phyloP scores from a whole-genome alignment of 2,113 vertebrate species.

The Melanotaenia duboulayi region DNA sequence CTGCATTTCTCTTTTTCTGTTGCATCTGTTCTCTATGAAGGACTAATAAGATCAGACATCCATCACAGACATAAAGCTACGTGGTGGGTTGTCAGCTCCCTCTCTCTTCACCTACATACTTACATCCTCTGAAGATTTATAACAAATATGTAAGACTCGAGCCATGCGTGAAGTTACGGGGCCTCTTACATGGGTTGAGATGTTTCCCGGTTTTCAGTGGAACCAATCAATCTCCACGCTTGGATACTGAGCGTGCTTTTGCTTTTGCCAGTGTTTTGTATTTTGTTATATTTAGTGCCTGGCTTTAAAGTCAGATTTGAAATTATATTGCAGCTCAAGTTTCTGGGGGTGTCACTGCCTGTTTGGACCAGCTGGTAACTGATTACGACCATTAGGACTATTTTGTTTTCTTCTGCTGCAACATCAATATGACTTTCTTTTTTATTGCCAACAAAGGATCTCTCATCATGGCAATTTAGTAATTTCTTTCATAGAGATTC shows the following conservation, averaged over 20 bases:
- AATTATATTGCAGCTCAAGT: not conserved
- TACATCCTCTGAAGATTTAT: conserved; percentile 9
- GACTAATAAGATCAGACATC: conserved; percentile 7
- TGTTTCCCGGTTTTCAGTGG: conserved; percentile 27
- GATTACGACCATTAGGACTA: not conserved
- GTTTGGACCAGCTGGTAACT: not conserved
- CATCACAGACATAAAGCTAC: conserved; percentile 13
- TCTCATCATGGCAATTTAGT: conserved; percentile 18
- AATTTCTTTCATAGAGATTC: conserved; percentile 14
- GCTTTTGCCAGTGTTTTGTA: conserved; percentile 6
- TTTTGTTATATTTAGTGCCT: conserved; percentile 1
- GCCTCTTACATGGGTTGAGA: conserved; percentile 22
- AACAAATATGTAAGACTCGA: conserved; percentile 3
- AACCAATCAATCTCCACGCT: conserved; percentile 35
- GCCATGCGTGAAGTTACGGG: conserved; percentile 20
- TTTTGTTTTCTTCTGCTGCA: not conserved
- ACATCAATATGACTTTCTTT: not conserved
- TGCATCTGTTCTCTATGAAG: no score
- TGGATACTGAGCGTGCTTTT: conserved; percentile 11
- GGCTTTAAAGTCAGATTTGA: conserved; percentile 11
- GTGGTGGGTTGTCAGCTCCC: conserved; percentile 13
- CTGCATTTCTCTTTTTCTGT: no score
- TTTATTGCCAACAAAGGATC: conserved; percentile 19
- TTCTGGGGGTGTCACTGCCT: conserved; percentile 9
- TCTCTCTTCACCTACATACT: not conserved